Evolutionary conservation across 2,797 vertebrate genomes (phyloP).

Genomic region (Cygnus olor): DNA sequence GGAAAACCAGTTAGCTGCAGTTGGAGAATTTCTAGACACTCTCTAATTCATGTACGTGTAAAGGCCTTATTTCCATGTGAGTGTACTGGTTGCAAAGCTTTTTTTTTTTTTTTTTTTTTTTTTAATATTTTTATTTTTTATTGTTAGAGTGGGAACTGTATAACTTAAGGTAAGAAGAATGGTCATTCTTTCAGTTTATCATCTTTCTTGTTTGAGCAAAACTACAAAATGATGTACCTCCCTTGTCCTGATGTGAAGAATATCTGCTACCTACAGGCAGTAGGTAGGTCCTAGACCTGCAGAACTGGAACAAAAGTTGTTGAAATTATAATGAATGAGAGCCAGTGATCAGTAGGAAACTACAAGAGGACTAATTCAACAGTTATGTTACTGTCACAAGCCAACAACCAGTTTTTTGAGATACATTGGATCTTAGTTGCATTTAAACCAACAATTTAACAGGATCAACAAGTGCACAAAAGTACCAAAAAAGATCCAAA

Average conservation of each 20-base stretch:
- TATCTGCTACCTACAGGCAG: not conserved
- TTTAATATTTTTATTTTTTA: not conserved
- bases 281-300: not conserved
- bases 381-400: not conserved
- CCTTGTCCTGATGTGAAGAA: not conserved
- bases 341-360: not conserved
- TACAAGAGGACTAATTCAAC: not conserved
- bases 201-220: not conserved
- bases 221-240: not conserved
- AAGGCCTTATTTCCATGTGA: not conserved
- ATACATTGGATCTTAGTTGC: accelerated
- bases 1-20: not conserved
- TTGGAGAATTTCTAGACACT: not conserved
- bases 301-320: not conserved
- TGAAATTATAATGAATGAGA: not conserved
- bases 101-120: not conserved
- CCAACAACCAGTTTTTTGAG: not conserved
- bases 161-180: too few relatives aligned
- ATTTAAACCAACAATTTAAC: not conserved
- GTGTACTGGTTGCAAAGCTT: not conserved
- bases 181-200: not conserved
- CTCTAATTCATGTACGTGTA: not conserved
- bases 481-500: not conserved
- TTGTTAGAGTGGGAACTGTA: not conserved
- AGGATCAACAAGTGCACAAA: not conserved